phyloP scores from a whole-genome alignment of 2,113 vertebrate species.

The Rhynchomys soricoides region DNA sequence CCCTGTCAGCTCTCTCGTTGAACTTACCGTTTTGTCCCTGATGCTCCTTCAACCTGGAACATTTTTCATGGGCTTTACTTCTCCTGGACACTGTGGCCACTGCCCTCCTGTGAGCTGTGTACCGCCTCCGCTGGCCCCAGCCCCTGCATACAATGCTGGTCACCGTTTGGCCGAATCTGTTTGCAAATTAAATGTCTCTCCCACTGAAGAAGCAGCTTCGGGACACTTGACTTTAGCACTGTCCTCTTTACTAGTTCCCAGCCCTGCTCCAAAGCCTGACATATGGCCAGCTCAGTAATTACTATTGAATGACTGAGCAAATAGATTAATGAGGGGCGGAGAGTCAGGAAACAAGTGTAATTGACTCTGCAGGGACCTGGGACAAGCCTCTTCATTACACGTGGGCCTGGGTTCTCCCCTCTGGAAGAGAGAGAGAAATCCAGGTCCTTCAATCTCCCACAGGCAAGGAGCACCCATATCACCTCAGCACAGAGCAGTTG shows the following conservation, averaged over 20 bases:
- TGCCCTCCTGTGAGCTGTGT: neutral
- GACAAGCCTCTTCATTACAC: neutral
- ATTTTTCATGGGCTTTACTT: rapidly evolving
- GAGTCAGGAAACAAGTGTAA: neutral
- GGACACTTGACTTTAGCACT: neutral
- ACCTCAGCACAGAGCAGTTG: neutral
- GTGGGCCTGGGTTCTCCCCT: neutral
- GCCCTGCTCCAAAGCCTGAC: neutral
- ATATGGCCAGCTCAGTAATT: neutral
- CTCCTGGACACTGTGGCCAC: neutral
- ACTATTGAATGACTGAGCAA: neutral
- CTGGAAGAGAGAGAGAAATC: neutral
- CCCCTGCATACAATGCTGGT: neutral
- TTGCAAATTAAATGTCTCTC: neutral
- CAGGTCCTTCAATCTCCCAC: too few species aligned
- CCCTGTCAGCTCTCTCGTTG: neutral
- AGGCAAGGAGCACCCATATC: rapidly evolving
- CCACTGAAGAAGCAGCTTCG: rapidly evolving
- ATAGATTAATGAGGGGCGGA: neutral
- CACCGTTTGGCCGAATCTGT: rapidly evolving
- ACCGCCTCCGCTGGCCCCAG: neutral
- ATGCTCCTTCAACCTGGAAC: neutral
- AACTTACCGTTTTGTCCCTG: rapidly evolving
- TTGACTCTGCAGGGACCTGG: neutral
- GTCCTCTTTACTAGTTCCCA: neutral